Evolutionary conservation across 2,888 invertebrate genomes (phyloP), one percentile per base, ranked within the genome.

Genomic region (Germaria angustata): DNA sequence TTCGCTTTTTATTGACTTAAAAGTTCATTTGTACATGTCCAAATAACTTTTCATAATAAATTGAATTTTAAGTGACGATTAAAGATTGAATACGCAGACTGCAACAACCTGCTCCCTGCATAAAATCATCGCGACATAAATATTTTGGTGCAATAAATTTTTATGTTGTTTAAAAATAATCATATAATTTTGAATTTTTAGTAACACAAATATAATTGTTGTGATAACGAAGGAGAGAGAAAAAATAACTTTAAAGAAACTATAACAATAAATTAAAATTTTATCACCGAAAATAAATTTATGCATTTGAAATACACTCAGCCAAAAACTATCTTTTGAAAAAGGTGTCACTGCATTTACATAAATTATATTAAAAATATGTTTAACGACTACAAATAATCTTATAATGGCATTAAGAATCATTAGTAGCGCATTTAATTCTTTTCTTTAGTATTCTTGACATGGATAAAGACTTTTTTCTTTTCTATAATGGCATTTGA

Each of bases 191-290:
- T 24, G 20, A 63, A 55, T 44, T 53, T 75, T 75, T 46, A 65
- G 53, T 55, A 36, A 59, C 61, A 44, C 39, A 51, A 72, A 49
- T 28, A 65, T 22, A 55, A 73, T 73, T 63, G 28, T 55, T 51
- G 41, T 51, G 13, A 55, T 13, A 17, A 9, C 9, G 7, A 11
- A 34, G 13, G 15, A 39, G 39, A 41, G n/a, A 22, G 1, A 22
- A 0, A 55, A 53, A 41, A 55, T 13, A 66, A 36, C 24, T 15
- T 28, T 22, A 73, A 36, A 41, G 61, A 13, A 75, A 69, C 63
- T 49, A 71, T 76, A 59, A 39, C 15, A 81, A 76, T 81, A 76
- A 81, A 81, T 66, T 71, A 28, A 46, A 22, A 15, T 76, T 81
- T 76, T 76, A 81, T 81, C 65, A 53, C 51, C 41, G 15, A 53